Percentiles rank a stretch among this genome's conserved stretches.
These are phyloP conservation scores for Nibea coibor DNA, from an alignment of 2,113 vertebrate species.

Conservation along the genomic window DNA sequence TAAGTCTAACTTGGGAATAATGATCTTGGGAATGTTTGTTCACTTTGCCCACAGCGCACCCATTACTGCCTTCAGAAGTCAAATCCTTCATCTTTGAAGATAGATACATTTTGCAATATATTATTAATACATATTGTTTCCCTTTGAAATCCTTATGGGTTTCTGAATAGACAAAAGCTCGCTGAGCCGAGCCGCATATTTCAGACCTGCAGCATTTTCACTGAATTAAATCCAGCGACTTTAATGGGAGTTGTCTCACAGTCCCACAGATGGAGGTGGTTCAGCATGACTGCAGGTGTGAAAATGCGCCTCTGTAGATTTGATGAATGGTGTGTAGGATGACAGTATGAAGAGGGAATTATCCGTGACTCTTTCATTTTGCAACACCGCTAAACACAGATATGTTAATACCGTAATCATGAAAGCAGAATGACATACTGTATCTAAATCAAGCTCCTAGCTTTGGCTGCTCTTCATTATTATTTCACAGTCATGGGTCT, in stretches of 20 bases:
- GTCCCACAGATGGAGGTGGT: background rate
- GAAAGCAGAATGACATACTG: background rate
- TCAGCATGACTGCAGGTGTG: constrained; percentile 39
- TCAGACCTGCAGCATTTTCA: constrained; percentile 32
- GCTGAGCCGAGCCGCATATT: background rate
- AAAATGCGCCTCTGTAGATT: constrained; percentile 8
- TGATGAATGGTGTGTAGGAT: constrained; percentile 21
- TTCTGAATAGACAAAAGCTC: constrained; percentile 48
- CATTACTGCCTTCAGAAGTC: constrained; percentile 67
- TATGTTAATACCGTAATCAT: constrained; percentile 7
- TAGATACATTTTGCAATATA: constrained; percentile 58
- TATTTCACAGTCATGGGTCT: constrained; percentile 31
- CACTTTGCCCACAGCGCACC: constrained; percentile 68
- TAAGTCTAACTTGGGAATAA: constrained; percentile 72
- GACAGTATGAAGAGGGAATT: constrained; percentile 7
- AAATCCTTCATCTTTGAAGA: constrained; percentile 64
- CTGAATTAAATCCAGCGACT: constrained; percentile 31
- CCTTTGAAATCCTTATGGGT: constrained; percentile 47
- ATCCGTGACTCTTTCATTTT: constrained; percentile 6
- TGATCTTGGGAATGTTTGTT: constrained; percentile 73
- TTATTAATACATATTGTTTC: constrained; percentile 73
- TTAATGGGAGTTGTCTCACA: constrained; percentile 8
- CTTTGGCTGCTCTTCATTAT: constrained; percentile 4
- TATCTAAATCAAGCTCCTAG: background rate
- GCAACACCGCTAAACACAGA: background rate